These are phyloP conservation scores for Coremacera marginata DNA, from an alignment of 2,888 invertebrate species.

Conservation along the genomic window DNA sequence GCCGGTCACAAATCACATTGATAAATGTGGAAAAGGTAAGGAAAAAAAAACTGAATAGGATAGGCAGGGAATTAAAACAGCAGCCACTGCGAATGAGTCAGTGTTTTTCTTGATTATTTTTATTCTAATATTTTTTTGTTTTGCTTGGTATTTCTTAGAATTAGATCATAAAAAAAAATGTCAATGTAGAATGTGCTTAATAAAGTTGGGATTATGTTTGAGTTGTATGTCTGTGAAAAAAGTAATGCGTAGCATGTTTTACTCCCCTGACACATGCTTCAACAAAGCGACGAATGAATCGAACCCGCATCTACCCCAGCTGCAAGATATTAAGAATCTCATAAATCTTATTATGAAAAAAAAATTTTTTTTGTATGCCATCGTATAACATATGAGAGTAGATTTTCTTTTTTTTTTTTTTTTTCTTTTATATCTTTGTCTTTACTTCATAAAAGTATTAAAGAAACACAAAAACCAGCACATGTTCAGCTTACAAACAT, in stretches of 20 bases:
- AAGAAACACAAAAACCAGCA: too few relatives aligned
- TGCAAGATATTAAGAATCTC: background rate
- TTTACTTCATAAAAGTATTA: too few relatives aligned
- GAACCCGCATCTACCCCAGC: background rate
- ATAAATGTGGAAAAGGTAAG: conserved; percentile 87
- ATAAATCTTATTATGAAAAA: background rate
- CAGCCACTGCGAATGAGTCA: background rate
- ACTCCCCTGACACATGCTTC: too few relatives aligned
- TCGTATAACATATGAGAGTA: background rate
- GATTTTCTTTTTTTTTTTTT: background rate
- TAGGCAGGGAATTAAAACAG: background rate
- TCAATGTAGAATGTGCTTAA: background rate
- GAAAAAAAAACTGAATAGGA: background rate
- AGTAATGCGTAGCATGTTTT: too few relatives aligned
- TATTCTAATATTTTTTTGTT: too few relatives aligned
- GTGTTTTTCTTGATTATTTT: too few relatives aligned
- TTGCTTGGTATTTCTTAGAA: background rate
- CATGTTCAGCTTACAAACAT: background rate
- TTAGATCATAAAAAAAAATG: too few relatives aligned
- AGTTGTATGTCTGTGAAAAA: too few relatives aligned
- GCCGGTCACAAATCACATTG: conserved; percentile 84
- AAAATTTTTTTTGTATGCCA: background rate
- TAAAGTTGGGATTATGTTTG: background rate
- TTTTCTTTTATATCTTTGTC: background rate
- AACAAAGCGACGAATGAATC: too few relatives aligned